Evolutionary conservation across 2,888 invertebrate species (phyloP).

Genomic region (Drosophila percnosoma): DNA sequence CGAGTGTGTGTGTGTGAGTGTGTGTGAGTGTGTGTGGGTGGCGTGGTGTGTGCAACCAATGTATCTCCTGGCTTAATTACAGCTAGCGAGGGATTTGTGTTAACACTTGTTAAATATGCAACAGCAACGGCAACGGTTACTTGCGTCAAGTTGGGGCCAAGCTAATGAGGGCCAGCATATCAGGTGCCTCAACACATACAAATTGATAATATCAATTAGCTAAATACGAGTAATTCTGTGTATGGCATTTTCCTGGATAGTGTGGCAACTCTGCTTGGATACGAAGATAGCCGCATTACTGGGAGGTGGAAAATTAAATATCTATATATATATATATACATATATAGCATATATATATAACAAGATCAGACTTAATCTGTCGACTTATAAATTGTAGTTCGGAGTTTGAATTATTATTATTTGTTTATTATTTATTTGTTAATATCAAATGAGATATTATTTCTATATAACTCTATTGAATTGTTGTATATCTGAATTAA

Average conservation of each 20-base stretch:
- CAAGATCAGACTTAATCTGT: background rate
- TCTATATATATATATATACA: accelerated
- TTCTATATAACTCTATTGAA: background rate
- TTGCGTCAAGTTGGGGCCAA: constrained; percentile 9
- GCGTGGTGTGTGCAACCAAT: constrained; percentile 14
- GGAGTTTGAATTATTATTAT: background rate
- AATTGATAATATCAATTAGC: constrained; percentile 33
- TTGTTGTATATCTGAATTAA: background rate
- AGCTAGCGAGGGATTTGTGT: constrained; percentile 58
- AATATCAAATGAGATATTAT: background rate
- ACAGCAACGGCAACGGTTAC: constrained; percentile 16
- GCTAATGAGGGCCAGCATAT: constrained; percentile 47
- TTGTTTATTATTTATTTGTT: background rate
- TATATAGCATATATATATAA: no score
- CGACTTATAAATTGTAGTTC: background rate
- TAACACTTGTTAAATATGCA: constrained; percentile 69
- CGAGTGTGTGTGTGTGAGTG: constrained; percentile 3
- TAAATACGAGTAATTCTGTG: background rate
- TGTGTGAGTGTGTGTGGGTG: constrained; percentile 8
- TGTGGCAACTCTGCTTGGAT: background rate
- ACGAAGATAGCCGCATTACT: background rate
- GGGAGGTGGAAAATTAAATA: background rate
- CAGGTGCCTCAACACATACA: constrained; percentile 15
- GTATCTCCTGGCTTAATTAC: constrained; percentile 71
- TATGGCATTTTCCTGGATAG: background rate